Evolutionary conservation across 2,797 vertebrate species (phyloP).

Genomic region (Rhabdomys pumilio): DNA sequence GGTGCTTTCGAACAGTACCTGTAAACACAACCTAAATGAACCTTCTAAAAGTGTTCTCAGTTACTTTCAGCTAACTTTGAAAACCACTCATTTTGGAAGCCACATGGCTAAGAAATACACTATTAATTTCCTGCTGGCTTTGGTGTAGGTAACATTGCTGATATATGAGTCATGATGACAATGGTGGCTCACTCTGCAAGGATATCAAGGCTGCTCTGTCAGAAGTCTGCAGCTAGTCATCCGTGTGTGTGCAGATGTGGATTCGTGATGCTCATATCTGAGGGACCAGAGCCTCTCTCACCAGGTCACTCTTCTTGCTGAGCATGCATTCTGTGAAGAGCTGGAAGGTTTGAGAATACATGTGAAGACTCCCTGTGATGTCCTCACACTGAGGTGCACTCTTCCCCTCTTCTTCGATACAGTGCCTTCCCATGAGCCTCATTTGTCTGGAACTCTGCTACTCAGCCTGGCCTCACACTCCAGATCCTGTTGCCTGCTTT

Average conservation of each 20-base stretch:
- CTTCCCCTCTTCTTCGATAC: neutral
- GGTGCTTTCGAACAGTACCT: neutral
- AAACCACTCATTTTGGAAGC: neutral
- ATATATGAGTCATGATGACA: no score
- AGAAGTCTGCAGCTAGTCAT: no score
- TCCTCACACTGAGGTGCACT: rapidly evolving
- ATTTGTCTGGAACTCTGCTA: neutral
- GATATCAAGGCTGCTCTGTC: neutral
- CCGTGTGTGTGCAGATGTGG: no score
- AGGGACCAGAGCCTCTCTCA: no score
- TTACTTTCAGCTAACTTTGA: neutral
- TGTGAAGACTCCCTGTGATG: neutral
- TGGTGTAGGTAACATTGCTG: no score
- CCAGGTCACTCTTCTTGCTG: neutral
- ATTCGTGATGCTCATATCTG: neutral
- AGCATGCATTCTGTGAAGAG: neutral
- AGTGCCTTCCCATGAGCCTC: neutral
- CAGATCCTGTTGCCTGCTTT: neutral
- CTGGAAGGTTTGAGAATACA: neutral
- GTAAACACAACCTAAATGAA: neutral
- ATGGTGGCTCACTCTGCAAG: neutral
- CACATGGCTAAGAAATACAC: no score
- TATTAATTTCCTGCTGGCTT: neutral
- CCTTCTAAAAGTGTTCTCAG: neutral
- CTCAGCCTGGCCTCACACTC: neutral